Evolutionary conservation across 2,113 vertebrate genomes (phyloP).

Genomic region (Chloropsis cyanopogon): DNA sequence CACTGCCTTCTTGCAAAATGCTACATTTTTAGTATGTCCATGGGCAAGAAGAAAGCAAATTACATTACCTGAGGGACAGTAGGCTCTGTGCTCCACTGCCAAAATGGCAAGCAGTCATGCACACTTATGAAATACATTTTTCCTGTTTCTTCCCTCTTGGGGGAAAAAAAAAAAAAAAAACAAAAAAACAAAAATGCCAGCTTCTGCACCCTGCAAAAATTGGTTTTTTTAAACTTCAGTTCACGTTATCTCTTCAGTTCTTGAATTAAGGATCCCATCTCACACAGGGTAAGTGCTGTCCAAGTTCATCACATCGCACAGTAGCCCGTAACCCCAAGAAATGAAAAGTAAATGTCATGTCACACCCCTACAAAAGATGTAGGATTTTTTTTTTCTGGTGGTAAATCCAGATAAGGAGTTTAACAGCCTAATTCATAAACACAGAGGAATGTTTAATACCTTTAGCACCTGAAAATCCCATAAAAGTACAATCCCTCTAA

Average conservation of each 20-base stretch:
- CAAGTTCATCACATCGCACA: neutral
- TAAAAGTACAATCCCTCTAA: neutral
- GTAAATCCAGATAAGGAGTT: neutral
- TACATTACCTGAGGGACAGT: neutral
- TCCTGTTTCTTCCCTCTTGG: neutral
- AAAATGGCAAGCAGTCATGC: neutral
- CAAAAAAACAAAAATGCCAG: neutral
- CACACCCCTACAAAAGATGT: neutral
- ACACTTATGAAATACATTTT: constrained; percentile 2
- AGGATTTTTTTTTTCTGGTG: neutral
- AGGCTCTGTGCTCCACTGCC: neutral
- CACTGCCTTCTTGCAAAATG: neutral
- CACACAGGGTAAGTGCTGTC: neutral
- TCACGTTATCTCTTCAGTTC: neutral
- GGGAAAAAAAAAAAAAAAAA: neutral
- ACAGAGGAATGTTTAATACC: neutral
- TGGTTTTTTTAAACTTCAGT: neutral
- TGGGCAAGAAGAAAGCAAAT: neutral
- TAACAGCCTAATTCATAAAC: neutral
- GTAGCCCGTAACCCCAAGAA: neutral
- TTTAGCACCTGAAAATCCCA: neutral
- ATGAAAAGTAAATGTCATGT: neutral
- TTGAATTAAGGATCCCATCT: neutral
- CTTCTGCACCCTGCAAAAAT: constrained; percentile 5
- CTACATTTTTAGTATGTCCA: neutral